Base-by-base conservation (phyloP, 2,888 invertebrate species). In the Sturmia bella region DNA sequence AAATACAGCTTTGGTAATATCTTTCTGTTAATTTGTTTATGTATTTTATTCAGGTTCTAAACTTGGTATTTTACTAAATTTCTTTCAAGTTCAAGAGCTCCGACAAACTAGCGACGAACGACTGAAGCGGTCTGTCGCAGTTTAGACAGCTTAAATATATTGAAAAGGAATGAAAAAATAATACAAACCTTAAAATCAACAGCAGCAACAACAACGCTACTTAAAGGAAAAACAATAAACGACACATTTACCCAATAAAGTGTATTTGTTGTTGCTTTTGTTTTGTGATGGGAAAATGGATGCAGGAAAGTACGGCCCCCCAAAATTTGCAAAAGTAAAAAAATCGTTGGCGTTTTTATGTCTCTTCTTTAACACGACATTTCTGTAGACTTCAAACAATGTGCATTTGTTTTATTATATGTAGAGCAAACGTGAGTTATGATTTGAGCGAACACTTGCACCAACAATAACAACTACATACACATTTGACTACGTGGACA, bases 21-120 rank as follows among this genome's bases (percentile, higher is more conserved):
- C 19, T 45, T 37, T 41, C 5, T 61, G 45, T 66, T 50, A 56
- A 41, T 13, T 64, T 48, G 50, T 21, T 52, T 50, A 41, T n/a
- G 43, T 37, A 39, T 15, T 1, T 73, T 43, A 54, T 19, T 11
- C 15, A 15, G 6, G 13, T 63, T 13, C 3, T 48, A 17, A 27
- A 32, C 0, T 7, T 17, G 13, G 43, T 41, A 66, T 52, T 69
- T 57, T 68, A n/a, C 32, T 41, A 54, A 19, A 17, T 41, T 43
- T 11, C 76, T 84, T 84, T 84, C 84, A 84, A 84, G 84, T 84
- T 84, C 84, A 84, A 84, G 84, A 84, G 84, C 84, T 84, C 78
- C 80, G 80, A 70, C 48, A 81, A 80, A 83, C 84, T 70, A 84
- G 79, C 76, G 73, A 79, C 66, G 80, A 84, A 78, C 76, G 83